Base-by-base conservation (phyloP, 2,888 invertebrate genomes). In the Cephalotes varians region DNA sequence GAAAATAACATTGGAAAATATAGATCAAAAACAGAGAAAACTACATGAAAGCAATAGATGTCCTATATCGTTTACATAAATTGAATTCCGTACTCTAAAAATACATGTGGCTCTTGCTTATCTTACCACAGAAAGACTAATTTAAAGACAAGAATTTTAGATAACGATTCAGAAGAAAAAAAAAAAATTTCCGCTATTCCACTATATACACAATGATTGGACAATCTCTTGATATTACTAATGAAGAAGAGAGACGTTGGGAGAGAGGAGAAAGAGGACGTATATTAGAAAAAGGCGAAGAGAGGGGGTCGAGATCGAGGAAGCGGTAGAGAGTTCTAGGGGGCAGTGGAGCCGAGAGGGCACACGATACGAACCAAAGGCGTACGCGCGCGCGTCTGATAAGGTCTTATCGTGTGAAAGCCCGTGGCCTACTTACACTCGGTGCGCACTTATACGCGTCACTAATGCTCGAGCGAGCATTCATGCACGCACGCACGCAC, bases 361-460 rank as follows among this genome's bases (percentile, higher is more conserved):
- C 79, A 51, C 44, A 51, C 49, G 65, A 82, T 80, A 72, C 76
- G 65, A 85, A 82, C 80, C 64, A 65, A 84, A 89, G 88, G 84
- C 86, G 71, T 86, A 83, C 82, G 88, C 91, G 92, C 88, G 91
- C 88, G 89, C 90, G 34, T 90, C 91, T 92, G 93, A 94, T 94
- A 94, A 94, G 91, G 91, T 90, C 92, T 93, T 94, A 94, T 94
- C 93, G 93, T 93, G 93, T 93, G 94, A 94, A 94, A 94, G 93
- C 93, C 62, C 92, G 92, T 94, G 94, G 93, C 94, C 94, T 94
- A 93, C 93, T 93, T 93, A 92, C 90, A 91, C 90, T 83, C 73
- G 65, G 77, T 84, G 85, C 86, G 86, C 86, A 82, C 85, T 82
- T 86, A 81, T 86, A 83, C 85, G 85, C 85, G 83, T 80, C 81